Base-by-base conservation (phyloP, 1,140 invertebrate genomes). In the Euura lappo region DNA sequence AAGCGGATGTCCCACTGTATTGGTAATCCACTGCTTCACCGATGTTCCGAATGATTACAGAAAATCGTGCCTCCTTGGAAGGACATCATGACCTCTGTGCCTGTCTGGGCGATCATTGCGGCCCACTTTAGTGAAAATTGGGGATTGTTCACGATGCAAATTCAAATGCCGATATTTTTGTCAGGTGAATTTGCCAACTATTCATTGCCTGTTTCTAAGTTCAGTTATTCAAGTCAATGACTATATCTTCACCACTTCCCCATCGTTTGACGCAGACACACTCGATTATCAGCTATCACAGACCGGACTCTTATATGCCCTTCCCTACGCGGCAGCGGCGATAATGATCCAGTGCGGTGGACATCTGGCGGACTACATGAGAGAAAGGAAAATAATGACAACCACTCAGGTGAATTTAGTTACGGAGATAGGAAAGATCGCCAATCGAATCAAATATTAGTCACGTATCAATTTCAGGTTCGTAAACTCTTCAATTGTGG, bases 51-150 rank as follows among this genome's bases (percentile, higher is more conserved):
- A 8, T 3, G 10, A n/a, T 60, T 46, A 13, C 6, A 87, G 83
- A 82, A 89, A 79, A 86, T 91, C 51, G 87, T 87, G 60, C 91
- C 94, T 84, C 96, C 96, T 1, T 97, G 96, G 96, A 90, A 89
- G 67, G 86, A 90, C 5, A 95, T 98, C 78, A 84, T 98, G 13
- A 93, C 90, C 1, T 98, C 96, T 0, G 88, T 90, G 65, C 92
- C 97, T 0, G 95, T 98, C 2, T 98, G 96, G 94, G 96, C 97
- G 0, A 96, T 97, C 69, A 92, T 96, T 42, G 90, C 92, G 13
- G 96, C 96, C 3, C 96, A 98, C 85, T 98, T 98, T 86, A 93
- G 95, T 72, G 96, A 98, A 86, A 98, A 98, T 87, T 98, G 97
- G 97, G 97, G 96, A 11, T 97, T 98, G 86, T 98, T 98, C 82